Evolutionary conservation across 2,113 vertebrate species (phyloP), one percentile per base, ranked within the genome.

Genomic region (Gopherus flavomarginatus): DNA sequence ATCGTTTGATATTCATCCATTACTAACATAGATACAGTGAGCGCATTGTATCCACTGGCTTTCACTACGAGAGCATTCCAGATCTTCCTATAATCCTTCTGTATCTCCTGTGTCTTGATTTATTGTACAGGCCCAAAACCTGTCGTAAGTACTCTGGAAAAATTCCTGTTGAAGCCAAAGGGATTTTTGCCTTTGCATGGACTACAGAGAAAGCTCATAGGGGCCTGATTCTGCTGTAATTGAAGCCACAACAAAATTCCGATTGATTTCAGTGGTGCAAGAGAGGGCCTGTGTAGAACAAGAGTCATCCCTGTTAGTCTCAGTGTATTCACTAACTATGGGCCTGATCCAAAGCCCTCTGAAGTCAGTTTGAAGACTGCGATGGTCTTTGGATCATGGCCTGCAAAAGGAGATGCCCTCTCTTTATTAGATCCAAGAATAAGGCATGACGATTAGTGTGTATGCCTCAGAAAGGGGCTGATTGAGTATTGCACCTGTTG

Each of bases 111-210:
- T 44, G 7, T 44, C n/a, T 79, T 80, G 72, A 26, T 44, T 44
- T 50, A 79, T 11, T 42, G 5, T 11, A 8, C 42, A 50, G 49
- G 47, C 17, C 54, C 9, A 90, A 94, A 81, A 77, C 80, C 5
- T 80, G 7, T 11, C 0, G 0, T 14, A 19, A 59, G 4, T n/a
- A 47, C 29, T 42, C 6, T 38, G 72, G 24, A 4, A 17, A 19
- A 38, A 3, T 10, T 8, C 0, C 29, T 83, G 31, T 79, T 96
- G 31, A 11, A 10, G 89, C 89, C 81, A 52, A 12, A 84, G 82
- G 24, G 5, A 4, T 59, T 84, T 96, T 6, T 56, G 80, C 5
- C 24, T 9, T 69, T 75, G 22, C 42, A 75, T 42, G n/a, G n/a
- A 75, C n/a, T 75, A 38, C 38, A 75, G 69, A 42, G 19, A 42